A percentile compares a stretch with the other conserved stretches of the same genome.
Conservation (phyloP, 2,113 vertebrate genomes). For the Cyprinodon variegatus region DNA sequence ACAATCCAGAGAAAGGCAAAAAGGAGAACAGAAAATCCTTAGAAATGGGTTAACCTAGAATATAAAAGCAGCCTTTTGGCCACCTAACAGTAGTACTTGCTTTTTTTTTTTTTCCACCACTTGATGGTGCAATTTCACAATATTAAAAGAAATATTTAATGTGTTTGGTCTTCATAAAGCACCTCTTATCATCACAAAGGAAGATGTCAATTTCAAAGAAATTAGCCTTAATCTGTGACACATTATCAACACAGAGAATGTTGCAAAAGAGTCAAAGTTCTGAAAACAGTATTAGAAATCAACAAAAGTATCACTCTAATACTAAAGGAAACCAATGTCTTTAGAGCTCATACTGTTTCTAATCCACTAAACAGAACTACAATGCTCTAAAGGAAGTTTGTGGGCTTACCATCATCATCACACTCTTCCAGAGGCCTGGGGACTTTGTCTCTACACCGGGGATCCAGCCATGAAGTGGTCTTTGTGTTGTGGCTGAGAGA, state of each 20-base stretch:
- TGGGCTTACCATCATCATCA: constrained; percentile 95
- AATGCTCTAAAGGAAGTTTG: constrained; percentile 14
- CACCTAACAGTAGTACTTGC: neutral
- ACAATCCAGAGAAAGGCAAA: constrained; percentile 46
- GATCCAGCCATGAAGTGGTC: constrained; percentile 99
- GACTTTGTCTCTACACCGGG: constrained; percentile 94
- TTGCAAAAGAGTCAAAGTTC: constrained; percentile 1
- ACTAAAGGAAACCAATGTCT: constrained; percentile 1
- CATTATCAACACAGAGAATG: neutral
- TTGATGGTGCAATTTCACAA: constrained; percentile 70
- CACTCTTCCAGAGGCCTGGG: constrained; percentile 96
- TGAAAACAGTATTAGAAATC: neutral
- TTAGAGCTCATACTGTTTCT: constrained; percentile 25
- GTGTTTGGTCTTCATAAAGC: constrained; percentile 8
- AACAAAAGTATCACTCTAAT: neutral
- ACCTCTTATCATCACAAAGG: neutral
- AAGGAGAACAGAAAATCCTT: constrained; percentile 51
- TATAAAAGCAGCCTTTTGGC: constrained; percentile 5
- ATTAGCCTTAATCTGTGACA: neutral
- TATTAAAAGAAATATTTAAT: constrained; percentile 8
- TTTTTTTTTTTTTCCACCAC: constrained; percentile 56
- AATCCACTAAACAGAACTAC: constrained; percentile 17
- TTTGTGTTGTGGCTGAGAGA: constrained; percentile 96
- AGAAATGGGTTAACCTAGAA: constrained; percentile 20
- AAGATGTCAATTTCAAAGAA: neutral